A percentile compares a stretch with the other conserved stretches of the same genome.
Evolutionary conservation across 2,888 invertebrate species (phyloP).

Genomic region (Synergus japonicus): DNA sequence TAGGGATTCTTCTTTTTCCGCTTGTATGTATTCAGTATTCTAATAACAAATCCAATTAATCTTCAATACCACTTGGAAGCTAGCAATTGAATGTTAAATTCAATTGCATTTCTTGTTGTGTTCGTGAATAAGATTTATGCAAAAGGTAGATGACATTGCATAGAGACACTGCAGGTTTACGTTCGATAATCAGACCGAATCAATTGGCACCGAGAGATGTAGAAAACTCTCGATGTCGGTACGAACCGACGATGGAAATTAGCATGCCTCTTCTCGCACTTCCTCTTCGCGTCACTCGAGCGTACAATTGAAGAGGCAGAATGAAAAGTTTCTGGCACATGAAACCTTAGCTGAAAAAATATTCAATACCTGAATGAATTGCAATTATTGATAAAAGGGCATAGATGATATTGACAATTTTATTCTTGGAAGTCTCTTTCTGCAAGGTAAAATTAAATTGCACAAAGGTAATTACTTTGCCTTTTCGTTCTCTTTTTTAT

Average conservation of each 20-base stretch:
- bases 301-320: slow-evolving; percentile 3
- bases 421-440: too few relatives aligned
- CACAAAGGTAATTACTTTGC: too few relatives aligned
- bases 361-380: background rate
- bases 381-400: background rate
- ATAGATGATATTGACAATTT: background rate
- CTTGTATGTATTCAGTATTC: slow-evolving; percentile 2
- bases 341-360: slow-evolving; percentile 2
- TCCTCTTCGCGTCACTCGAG: slow-evolving; percentile 23
- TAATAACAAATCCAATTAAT: too few relatives aligned
- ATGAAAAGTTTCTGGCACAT: slow-evolving; percentile 9
- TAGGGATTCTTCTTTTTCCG: slow-evolving; percentile 31
- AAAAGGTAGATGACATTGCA: slow-evolving; percentile 32
- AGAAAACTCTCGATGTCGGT: slow-evolving; percentile 39
- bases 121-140: background rate
- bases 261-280: slow-evolving; percentile 32
- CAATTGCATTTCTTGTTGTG: background rate
- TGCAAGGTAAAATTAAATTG: too few relatives aligned
- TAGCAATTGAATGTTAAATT: background rate
- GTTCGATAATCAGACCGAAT: slow-evolving; percentile 37
- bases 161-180: slow-evolving; percentile 8
- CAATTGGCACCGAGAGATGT: slow-evolving; percentile 16
- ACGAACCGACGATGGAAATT: slow-evolving; percentile 39
- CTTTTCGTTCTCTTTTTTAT: background rate
- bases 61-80: background rate